Percentiles rank a stretch among this genome's conserved stretches.
Evolutionary conservation across 2,113 vertebrate species (phyloP).

Genomic region (Sinocyclocheilus anshuiensis): DNA sequence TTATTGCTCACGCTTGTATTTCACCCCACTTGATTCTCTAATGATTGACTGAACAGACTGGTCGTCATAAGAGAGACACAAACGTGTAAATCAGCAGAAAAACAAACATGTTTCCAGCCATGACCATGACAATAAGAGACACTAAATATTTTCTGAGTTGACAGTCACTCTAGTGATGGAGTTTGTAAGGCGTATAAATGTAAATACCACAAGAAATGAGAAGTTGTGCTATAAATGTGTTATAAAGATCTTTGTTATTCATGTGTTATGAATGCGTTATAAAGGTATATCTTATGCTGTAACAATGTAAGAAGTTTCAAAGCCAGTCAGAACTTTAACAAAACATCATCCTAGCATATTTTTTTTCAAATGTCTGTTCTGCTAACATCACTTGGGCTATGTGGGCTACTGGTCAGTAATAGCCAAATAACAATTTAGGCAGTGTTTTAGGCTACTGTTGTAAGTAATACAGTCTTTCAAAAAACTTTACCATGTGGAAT

Average conservation of each 20-base stretch:
- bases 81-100: neutral
- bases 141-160: neutral
- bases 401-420: neutral
- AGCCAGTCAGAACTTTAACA: neutral
- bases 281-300: neutral
- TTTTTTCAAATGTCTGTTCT: neutral
- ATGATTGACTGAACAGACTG: slow-evolving; percentile 29
- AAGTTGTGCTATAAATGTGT: neutral
- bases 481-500: neutral
- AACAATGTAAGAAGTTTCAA: neutral
- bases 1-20: neutral
- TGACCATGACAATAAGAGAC: too few relatives aligned
- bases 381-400: neutral
- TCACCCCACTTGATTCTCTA: neutral
- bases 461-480: neutral
- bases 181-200: neutral
- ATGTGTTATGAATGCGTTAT: neutral
- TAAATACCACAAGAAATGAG: neutral
- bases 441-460: neutral
- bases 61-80: neutral
- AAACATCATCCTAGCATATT: neutral
- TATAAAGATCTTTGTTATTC: neutral
- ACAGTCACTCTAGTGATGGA: neutral
- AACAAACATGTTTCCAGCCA: slow-evolving; percentile 3
- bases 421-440: neutral